Evolutionary conservation across 2,888 invertebrate genomes (phyloP).

Genomic region (Pollenia griseotomentosa): DNA sequence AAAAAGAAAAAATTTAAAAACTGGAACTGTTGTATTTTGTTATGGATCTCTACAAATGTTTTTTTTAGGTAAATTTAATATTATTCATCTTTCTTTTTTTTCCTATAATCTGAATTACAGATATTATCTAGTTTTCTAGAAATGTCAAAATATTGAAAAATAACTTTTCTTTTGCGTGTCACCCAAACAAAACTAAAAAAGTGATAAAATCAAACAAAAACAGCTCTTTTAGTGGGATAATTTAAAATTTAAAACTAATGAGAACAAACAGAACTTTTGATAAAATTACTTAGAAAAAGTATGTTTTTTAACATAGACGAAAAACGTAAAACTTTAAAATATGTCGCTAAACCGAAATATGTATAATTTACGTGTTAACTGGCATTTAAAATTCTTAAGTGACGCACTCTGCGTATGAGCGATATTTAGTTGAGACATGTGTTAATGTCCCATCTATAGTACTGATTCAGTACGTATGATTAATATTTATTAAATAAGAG

Average conservation of each 20-base stretch:
- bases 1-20: too few species aligned
- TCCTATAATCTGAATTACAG: background rate
- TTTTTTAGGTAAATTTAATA: background rate
- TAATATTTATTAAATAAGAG: background rate
- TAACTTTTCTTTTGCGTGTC: background rate
- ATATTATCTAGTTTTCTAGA: background rate
- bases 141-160: conserved; percentile 18
- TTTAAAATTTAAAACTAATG: too few species aligned
- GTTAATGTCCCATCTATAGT: too few species aligned
- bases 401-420: background rate
- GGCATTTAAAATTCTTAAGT: background rate
- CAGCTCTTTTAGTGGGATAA: too few species aligned
- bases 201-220: too few species aligned
- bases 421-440: background rate
- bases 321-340: too few species aligned
- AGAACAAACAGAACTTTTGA: background rate
- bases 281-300: background rate
- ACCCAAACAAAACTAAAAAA: background rate
- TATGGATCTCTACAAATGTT: too few species aligned
- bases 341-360: too few species aligned
- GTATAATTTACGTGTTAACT: too few species aligned
- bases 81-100: background rate
- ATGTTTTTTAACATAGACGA: too few species aligned
- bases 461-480: background rate
- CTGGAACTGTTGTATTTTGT: too few species aligned